Conservation (phyloP, 2,888 invertebrate species). For the Psococerastis gibbosa region DNA sequence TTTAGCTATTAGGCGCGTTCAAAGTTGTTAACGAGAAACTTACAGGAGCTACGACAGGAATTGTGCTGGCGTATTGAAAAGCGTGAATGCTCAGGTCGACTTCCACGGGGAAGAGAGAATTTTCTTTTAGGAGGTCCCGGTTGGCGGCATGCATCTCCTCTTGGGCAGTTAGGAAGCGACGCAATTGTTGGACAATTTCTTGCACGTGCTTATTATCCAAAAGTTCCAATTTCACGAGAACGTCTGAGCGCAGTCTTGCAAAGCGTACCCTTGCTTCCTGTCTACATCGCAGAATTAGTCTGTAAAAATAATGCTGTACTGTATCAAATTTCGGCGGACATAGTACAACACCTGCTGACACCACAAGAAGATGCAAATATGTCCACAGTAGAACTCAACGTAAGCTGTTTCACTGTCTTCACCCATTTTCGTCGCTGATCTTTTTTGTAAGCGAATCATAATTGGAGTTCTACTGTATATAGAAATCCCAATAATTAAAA, state of each 20-base stretch:
- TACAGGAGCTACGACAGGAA: no score
- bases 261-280: slow-evolving; percentile 81
- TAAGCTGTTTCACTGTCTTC: no score
- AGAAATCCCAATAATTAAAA: no score
- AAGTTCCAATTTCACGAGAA: slow-evolving; percentile 90
- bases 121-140: slow-evolving; percentile 53
- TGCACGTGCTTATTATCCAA: slow-evolving; percentile 97
- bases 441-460: no score
- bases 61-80: slow-evolving; percentile 67
- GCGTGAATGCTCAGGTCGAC: slow-evolving; percentile 83
- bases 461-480: no score
- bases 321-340: no score
- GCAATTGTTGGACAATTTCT: slow-evolving; percentile 72
- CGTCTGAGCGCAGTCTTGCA: slow-evolving; percentile 70
- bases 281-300: slow-evolving; percentile 81
- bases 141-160: slow-evolving; percentile 58
- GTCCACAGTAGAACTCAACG: no score
- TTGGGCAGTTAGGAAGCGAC: slow-evolving; percentile 47
- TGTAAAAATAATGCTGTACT: slow-evolving; percentile 24
- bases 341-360: no score
- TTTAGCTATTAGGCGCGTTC: no score
- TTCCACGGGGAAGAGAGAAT: slow-evolving; percentile 82
- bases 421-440: no score
- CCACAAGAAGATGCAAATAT: no score
- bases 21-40: no score